Conservation (phyloP, 2,888 invertebrate species). For the Rotaria socialis region DNA sequence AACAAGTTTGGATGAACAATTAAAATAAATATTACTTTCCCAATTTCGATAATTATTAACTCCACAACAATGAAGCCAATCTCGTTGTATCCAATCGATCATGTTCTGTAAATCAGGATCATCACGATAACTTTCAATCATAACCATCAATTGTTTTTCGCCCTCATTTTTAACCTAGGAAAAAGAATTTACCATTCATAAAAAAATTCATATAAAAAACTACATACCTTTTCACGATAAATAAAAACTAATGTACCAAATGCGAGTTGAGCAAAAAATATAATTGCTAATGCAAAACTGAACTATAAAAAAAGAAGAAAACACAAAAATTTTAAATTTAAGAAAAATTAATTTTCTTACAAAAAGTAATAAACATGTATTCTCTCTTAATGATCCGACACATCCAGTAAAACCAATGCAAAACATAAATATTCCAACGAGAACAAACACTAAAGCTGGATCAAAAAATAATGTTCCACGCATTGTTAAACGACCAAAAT, state of each 20-base stretch:
- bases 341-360: not conserved
- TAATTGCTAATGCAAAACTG: constrained; percentile 81
- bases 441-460: constrained; percentile 89
- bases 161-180: constrained; percentile 51
- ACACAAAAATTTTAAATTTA: too few relatives aligned
- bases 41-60: constrained; percentile 93
- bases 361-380: constrained; percentile 43
- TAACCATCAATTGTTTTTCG: constrained; percentile 70
- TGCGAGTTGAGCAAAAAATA: constrained; percentile 80
- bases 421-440: constrained; percentile 84
- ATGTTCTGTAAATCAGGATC: constrained; percentile 96
- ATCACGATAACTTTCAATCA: constrained; percentile 89
- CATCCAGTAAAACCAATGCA: constrained; percentile 94
- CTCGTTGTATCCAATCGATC: constrained; percentile 96
- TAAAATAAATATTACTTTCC: constrained; percentile 95
- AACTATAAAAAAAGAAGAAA: constrained; percentile 68
- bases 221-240: constrained; percentile 62
- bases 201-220: not conserved
- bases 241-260: constrained; percentile 85
- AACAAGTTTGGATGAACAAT: constrained; percentile 78
- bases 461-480: constrained; percentile 74
- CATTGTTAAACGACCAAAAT: constrained; percentile 79
- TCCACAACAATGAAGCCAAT: constrained; percentile 93
- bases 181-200: too few relatives aligned
- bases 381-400: constrained; percentile 78